phyloP scores from a whole-genome alignment of 2,113 vertebrate species.

The Pelodiscus sinensis region DNA sequence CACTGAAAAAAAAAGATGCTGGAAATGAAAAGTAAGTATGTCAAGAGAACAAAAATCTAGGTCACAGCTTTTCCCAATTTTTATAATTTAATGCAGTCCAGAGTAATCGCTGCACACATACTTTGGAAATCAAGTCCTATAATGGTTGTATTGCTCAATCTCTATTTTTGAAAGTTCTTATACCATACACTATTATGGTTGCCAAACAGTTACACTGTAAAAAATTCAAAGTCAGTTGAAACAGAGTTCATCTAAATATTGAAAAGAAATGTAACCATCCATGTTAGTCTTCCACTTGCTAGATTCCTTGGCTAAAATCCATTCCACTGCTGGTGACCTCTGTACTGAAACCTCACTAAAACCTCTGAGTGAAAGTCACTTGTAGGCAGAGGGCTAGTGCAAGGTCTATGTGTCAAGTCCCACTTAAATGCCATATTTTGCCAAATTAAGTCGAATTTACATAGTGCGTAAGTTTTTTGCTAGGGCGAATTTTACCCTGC shows the following conservation, averaged over 20 bases:
- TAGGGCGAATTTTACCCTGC: rapidly evolving
- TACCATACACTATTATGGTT: slow-evolving; percentile 51
- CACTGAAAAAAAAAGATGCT: not conserved
- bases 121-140: slow-evolving; percentile 68
- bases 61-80: slow-evolving; percentile 79
- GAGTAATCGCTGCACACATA: slow-evolving; percentile 71
- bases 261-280: slow-evolving; percentile 25
- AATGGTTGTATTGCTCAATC: slow-evolving; percentile 51
- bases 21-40: slow-evolving; percentile 59
- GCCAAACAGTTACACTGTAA: slow-evolving; percentile 55
- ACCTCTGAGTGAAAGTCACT: not conserved
- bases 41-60: slow-evolving; percentile 61
- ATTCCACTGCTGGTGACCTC: slow-evolving; percentile 20
- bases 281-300: not conserved
- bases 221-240: slow-evolving; percentile 54
- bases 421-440: slow-evolving; percentile 18
- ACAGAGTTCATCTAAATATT: slow-evolving; percentile 69
- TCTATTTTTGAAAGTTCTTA: slow-evolving; percentile 62
- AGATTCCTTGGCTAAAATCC: not conserved
- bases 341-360: not conserved
- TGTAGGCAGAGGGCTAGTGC: not conserved
- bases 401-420: not conserved
- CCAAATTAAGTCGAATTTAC: not conserved
- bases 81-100: slow-evolving; percentile 74
- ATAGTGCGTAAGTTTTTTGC: not conserved